A percentile compares a stretch with the other conserved stretches of the same genome.
Conservation (phyloP, 2,888 invertebrate species). For the Agelastica alni region DNA sequence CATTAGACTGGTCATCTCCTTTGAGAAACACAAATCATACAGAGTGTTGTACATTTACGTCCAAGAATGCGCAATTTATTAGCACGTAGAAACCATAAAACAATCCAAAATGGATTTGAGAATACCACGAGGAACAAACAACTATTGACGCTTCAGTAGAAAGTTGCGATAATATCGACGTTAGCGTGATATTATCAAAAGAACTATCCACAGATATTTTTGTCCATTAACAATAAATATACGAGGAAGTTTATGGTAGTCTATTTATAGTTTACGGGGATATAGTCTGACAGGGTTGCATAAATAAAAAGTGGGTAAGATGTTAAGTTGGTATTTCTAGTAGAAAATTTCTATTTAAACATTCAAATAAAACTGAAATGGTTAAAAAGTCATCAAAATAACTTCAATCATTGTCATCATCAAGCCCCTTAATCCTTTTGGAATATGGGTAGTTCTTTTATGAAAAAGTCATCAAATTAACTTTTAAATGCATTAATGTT, state of each 20-base stretch:
- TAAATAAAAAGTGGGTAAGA: slow-evolving; percentile 6
- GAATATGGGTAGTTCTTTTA: too few species aligned
- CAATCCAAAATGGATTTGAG: slow-evolving; percentile 32
- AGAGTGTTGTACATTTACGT: slow-evolving; percentile 26
- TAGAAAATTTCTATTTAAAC: too few species aligned
- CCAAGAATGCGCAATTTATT: slow-evolving; percentile 29
- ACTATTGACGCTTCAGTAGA: slow-evolving; percentile 31
- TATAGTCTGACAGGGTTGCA: slow-evolving; percentile 2
- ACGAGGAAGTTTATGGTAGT: slow-evolving; percentile 3
- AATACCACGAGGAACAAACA: slow-evolving; percentile 33
- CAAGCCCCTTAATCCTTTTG: too few species aligned
- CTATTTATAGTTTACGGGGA: slow-evolving; percentile 5
- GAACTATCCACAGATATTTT: slow-evolving; percentile 18
- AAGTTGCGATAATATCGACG: slow-evolving; percentile 28
- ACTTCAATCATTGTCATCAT: too few species aligned
- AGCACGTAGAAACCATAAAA: slow-evolving; percentile 27
- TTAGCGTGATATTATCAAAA: slow-evolving; percentile 21
- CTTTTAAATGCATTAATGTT: too few species aligned
- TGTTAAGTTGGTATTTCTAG: too few species aligned
- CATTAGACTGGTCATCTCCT: slow-evolving; percentile 18
- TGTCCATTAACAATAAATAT: slow-evolving; percentile 14
- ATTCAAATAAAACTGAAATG: too few species aligned
- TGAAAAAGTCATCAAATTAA: too few species aligned
- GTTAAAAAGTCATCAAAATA: too few species aligned
- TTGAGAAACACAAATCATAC: slow-evolving; percentile 17